phyloP scores from a whole-genome alignment of 2,113 vertebrate species.

The Willisornis vidua region DNA sequence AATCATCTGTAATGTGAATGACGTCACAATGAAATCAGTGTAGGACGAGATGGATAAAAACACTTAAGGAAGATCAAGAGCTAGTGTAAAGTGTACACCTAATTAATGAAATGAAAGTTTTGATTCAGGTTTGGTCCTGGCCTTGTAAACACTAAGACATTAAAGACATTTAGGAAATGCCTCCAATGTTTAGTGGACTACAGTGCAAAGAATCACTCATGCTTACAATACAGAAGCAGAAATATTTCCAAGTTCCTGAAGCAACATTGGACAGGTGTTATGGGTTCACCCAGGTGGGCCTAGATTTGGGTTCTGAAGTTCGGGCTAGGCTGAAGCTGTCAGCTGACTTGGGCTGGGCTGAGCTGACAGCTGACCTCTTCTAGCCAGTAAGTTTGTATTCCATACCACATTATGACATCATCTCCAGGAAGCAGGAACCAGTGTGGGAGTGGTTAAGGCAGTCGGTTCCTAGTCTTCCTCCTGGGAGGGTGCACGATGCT shows the following conservation, averaged over 20 bases:
- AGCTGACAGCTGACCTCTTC: no score
- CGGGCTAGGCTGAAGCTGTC: no score
- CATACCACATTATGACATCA: no score
- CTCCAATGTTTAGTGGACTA: background rate
- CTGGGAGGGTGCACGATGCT: no score
- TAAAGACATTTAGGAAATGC: background rate
- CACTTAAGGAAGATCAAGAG: background rate
- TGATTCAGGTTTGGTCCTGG: background rate
- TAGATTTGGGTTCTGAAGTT: no score
- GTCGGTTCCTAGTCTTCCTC: no score
- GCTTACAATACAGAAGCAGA: background rate
- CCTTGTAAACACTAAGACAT: background rate
- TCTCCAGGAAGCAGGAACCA: no score
- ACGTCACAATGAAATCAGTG: background rate
- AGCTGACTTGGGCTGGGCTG: no score
- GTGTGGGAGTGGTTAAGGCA: no score
- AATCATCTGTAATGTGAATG: background rate
- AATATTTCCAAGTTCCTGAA: background rate
- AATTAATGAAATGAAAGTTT: background rate
- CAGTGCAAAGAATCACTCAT: fast-evolving
- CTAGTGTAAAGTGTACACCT: background rate
- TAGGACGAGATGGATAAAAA: background rate
- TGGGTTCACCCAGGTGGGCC: no score
- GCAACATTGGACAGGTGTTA: background rate
- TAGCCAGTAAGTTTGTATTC: no score